Evolutionary conservation across 1,140 invertebrate genomes (phyloP).

Genomic region (Drosophila chauvacae): DNA sequence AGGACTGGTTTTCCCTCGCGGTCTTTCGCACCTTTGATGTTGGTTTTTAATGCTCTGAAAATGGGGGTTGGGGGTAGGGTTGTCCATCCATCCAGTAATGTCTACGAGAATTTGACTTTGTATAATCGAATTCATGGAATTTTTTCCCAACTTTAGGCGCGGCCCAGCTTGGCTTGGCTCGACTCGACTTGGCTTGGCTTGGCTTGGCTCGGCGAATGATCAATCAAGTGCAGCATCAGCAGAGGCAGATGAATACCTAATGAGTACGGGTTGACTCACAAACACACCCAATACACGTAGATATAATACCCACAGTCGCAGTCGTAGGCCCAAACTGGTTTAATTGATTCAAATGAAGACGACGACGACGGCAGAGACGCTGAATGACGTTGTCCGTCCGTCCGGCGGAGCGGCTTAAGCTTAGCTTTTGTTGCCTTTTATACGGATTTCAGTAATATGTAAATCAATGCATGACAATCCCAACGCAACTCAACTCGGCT

Average conservation of each 20-base stretch:
- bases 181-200: slow-evolving; percentile 51
- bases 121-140: slow-evolving; percentile 80
- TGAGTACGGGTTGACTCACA: slow-evolving; percentile 61
- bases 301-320: slow-evolving; percentile 32
- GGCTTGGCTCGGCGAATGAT: slow-evolving; percentile 65
- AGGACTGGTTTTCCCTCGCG: slow-evolving; percentile 32
- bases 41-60: slow-evolving; percentile 42
- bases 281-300: slow-evolving; percentile 34
- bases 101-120: slow-evolving; percentile 68
- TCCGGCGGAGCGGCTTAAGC: slow-evolving; percentile 39
- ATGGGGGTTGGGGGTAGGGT: slow-evolving; percentile 6
- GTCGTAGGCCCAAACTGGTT: slow-evolving; percentile 53
- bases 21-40: slow-evolving; percentile 51
- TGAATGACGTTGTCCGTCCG: slow-evolving; percentile 66
- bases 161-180: slow-evolving; percentile 42
- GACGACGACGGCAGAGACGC: slow-evolving; percentile 45
- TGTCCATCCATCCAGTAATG: slow-evolving; percentile 50
- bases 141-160: slow-evolving; percentile 70
- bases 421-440: slow-evolving; percentile 47
- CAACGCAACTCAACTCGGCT: slow-evolving; percentile 7
- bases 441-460: slow-evolving; percentile 65
- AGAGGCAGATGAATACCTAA: slow-evolving; percentile 61
- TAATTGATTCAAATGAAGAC: slow-evolving; percentile 81
- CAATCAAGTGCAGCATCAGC: slow-evolving; percentile 71
- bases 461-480: slow-evolving; percentile 68